Percentiles rank a stretch among this genome's conserved stretches.
These are phyloP conservation scores for Eurytoma californica DNA, from an alignment of 2,888 invertebrate genomes.

Conservation along the genomic window DNA sequence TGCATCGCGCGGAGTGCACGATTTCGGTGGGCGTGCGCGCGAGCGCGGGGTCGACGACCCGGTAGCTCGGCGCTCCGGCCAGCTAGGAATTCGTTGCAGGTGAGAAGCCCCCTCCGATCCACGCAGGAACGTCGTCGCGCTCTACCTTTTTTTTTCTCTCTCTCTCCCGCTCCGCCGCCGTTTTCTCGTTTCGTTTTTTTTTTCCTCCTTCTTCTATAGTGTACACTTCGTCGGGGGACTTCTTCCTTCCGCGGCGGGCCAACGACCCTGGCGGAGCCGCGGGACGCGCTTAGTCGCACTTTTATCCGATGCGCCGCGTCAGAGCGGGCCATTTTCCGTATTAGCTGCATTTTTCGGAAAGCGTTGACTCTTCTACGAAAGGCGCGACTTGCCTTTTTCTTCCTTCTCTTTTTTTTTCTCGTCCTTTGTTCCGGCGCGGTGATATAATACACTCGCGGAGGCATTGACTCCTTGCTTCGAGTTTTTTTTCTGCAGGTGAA, in stretches of 20 bases:
- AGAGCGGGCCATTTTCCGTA: slow-evolving; percentile 35
- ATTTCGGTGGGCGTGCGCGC: slow-evolving; percentile 21
- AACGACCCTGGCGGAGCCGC: slow-evolving; percentile 40
- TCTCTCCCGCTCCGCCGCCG: slow-evolving; percentile 19
- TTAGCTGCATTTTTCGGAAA: slow-evolving; percentile 48
- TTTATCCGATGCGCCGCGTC: slow-evolving; percentile 31
- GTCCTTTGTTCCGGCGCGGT: slow-evolving; percentile 4
- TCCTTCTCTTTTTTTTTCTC: neutral
- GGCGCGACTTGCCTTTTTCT: neutral
- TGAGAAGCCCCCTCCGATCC: slow-evolving; percentile 61
- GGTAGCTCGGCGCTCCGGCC: slow-evolving; percentile 51
- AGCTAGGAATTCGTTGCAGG: slow-evolving; percentile 75
- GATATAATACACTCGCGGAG: slow-evolving; percentile 39
- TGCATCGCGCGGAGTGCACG: neutral
- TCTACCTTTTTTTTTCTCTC: slow-evolving; percentile 52
- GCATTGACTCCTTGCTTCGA: slow-evolving; percentile 10
- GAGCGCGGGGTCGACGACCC: slow-evolving; percentile 67
- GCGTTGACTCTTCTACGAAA: slow-evolving; percentile 45
- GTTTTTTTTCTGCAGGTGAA: slow-evolving; percentile 15
- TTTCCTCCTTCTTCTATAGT: neutral
- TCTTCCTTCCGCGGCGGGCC: slow-evolving; percentile 46
- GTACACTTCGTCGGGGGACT: neutral
- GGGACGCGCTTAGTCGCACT: slow-evolving; percentile 47
- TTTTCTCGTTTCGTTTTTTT: slow-evolving; percentile 18
- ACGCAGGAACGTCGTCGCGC: neutral